Evolutionary conservation across 2,113 vertebrate species (phyloP), one percentile per base, ranked within the genome.

Genomic region (Acanthochromis polyacanthus): DNA sequence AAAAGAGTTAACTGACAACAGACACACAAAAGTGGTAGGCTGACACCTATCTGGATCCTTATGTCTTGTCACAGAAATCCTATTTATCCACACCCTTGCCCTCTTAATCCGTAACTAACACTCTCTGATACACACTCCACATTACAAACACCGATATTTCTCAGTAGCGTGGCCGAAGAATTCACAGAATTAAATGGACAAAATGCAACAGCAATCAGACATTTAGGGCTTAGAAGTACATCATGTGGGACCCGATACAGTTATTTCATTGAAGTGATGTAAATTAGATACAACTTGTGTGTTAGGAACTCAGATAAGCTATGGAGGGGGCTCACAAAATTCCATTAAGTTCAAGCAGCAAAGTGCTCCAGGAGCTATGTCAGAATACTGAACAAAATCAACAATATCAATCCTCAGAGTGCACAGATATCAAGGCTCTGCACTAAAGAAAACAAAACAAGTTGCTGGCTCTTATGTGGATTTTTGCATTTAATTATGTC

Each of bases 401-500:
- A 50, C n/a, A 4, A 46, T 53, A 11, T 53, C 20, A 8, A 53
- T 25, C 19, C 4, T 22, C 4, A 3, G 20, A 62, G 46, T 1
- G 4, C 51, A 40, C 40, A 52, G 66, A 58, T 57, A 30, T 30
- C 50, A 69, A 14, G 19, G 9, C 20, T 56, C 48, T 51, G 7
- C 28, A 14, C 32, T 43, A 9, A 55, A 40, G 17, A 66, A 63
- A 78, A 75, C 65, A 73, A 64, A 80, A 82, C 58, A 51, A 60
- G 40, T 72, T 64, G 50, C 55, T 57, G 19, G 12, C 46, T 23
- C 45, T 23, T 10, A 12, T 12, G 40, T 14, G 40, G 0, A 38
- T 53, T 68, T 56, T 65, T 36, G 43, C 43, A 62, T 82, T 85
- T 88, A 80, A 83, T 84, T n/a, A 43, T 16, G 52, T 58, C 45